Base-by-base conservation (phyloP, 2,797 vertebrate genomes). In the Rachycentron canadum region DNA sequence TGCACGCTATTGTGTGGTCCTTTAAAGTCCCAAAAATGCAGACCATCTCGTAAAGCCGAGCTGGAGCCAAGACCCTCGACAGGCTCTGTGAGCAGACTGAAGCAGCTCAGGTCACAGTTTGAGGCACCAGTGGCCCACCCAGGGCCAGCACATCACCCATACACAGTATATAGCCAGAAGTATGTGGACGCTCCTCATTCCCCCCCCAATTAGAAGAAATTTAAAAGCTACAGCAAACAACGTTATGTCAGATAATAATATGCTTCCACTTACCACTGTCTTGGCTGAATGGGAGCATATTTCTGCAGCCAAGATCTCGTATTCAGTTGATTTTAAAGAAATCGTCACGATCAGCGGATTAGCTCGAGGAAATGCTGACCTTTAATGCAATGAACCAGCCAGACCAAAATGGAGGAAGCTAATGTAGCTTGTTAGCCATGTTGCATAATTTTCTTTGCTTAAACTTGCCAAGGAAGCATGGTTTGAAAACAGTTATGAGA, bases 1-100 rank as follows among this genome's bases (percentile, higher is more conserved):
- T 69, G 56, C 26, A 4, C 10, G 7, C 55, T 55, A 19, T 55
- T 67, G 78, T 66, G 28, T 34, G 59, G 57, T 63, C 67, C n/a
- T 72, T 56, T 30, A 25, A 59, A 69, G 74, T 62, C 66, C 56
- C 57, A 60, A 67, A 80, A 76, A 76, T 28, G 52, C 76, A 83
- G 73, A 76, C 53, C 34, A 72, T 79, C 76, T 83, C 85, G 73
- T 82, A 76, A 88, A 82, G 60, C 56, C 57, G 59, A 32, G 45
- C 32, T 43, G 62, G 11, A 61, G 53, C 67, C 59, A 40, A 81
- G 79, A 86, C 69, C 81, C 49, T 50, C 71, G 50, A 80, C 72
- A 79, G 58, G 25, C 40, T 28, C 32, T 34, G 41, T 58, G 78
- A 72, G 47, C 64, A 78, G 74, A 77, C 67, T 79, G 81, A 86